A percentile compares a stretch with the other conserved stretches of the same genome.
phyloP scores from a whole-genome alignment of 2,797 vertebrate species.

The Amniataba percoides region DNA sequence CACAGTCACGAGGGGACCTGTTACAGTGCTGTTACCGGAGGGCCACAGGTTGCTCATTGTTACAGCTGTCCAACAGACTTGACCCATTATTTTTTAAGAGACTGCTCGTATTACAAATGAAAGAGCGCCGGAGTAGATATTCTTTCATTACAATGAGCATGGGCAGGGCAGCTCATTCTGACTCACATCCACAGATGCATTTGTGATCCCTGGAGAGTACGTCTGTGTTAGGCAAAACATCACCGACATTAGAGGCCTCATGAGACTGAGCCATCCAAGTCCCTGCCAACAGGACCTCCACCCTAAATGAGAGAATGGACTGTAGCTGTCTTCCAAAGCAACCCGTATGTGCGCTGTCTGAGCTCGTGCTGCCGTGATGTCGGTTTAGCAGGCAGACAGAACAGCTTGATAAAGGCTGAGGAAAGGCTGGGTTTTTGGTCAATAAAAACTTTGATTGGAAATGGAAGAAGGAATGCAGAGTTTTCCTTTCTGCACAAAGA shows the following conservation, averaged over 20 bases:
- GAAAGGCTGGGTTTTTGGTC: not conserved
- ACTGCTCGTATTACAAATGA: slow-evolving; percentile 9
- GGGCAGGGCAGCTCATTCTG: no score
- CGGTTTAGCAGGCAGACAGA: not conserved
- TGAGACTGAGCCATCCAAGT: not conserved
- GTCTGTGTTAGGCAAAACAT: not conserved
- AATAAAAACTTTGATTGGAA: no score
- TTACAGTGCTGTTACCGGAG: slow-evolving; percentile 62
- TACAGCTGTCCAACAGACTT: slow-evolving; percentile 34
- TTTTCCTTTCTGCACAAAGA: no score
- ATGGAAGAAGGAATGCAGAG: no score
- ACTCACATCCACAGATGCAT: not conserved
- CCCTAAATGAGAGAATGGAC: not conserved
- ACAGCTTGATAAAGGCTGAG: not conserved
- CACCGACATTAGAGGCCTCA: not conserved
- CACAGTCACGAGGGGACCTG: slow-evolving; percentile 59
- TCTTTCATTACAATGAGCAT: slow-evolving; percentile 3
- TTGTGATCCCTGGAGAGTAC: not conserved
- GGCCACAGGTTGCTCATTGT: slow-evolving; percentile 57
- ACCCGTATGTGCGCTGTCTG: not conserved
- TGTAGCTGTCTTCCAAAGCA: not conserved
- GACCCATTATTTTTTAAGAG: slow-evolving; percentile 51
- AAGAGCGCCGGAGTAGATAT: not conserved
- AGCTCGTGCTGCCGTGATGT: not conserved
- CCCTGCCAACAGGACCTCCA: not conserved